Evolutionary conservation across 2,888 invertebrate genomes (phyloP), one percentile per base, ranked within the genome.

Genomic region (Lasioglossum vierecki): DNA sequence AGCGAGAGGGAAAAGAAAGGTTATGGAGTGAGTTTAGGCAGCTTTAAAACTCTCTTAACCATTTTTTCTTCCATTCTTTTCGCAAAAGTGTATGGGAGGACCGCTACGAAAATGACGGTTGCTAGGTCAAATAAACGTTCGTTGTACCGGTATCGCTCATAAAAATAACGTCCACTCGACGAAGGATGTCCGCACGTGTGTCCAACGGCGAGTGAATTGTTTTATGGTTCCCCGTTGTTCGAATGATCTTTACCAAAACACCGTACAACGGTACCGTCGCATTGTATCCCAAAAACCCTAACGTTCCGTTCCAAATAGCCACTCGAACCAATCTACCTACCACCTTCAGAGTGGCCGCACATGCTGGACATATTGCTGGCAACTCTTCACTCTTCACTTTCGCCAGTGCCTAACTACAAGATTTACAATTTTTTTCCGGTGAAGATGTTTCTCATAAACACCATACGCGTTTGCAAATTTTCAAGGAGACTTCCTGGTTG

Each of bases 111-210:
- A 4, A 3, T 30, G 53, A 30, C 41, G 26, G 26, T 49, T 39
- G 63, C 74, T 9, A n/a, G 49, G 11, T 3, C 9, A 41, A 76
- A 76, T 44, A 73, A 85, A 76, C 30, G 68, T 49, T 22, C 44
- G 18, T 22, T 72, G 15, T 26, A 75, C 26, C 26, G 53, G 57
- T 22, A 35, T 0, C 9, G 53, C 30, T 72, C 57, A 26, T 75
- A 84, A 82, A 84, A 71, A 75, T 4, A 39, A 73, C 44, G 68
- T 57, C 76, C 35, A 9, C 6, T 57, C 57, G 41, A 13, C 1
- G n/a, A 15, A 26, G 15, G n/a, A 0, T 30, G 5, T 46, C 26
- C 6, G 22, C 76, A 63, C 60, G 41, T 83, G 79, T 76, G 46
- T 60, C 26, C 30, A 26, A 1, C 26, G 4, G 2, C 63, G 41